These are phyloP conservation scores for Calidris pugnax DNA, from an alignment of 2,113 vertebrate genomes.

Conservation along the genomic window DNA sequence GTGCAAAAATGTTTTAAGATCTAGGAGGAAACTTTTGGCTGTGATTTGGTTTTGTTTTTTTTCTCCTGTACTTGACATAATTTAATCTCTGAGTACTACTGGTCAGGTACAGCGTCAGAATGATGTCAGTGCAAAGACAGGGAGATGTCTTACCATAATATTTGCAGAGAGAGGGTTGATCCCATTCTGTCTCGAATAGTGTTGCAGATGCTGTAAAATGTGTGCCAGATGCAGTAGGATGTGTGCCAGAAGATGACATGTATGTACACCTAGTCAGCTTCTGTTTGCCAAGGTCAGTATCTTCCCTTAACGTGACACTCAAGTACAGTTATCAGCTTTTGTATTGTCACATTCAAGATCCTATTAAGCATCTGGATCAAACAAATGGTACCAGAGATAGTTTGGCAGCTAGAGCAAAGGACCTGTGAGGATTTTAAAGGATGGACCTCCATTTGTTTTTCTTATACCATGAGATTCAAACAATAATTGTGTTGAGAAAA, in stretches of 20 bases:
- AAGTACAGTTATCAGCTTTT: neutral
- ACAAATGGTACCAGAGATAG: neutral
- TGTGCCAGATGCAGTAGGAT: neutral
- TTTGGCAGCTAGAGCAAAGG: neutral
- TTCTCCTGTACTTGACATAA: neutral
- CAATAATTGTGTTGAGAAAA: neutral
- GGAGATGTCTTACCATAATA: neutral
- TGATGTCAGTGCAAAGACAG: neutral
- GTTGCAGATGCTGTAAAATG: neutral
- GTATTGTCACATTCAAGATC: neutral
- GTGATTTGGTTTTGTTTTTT: neutral
- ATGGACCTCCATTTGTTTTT: neutral
- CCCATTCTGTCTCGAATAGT: neutral
- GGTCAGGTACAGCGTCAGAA: neutral
- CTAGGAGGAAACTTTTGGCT: neutral
- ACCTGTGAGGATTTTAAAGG: neutral
- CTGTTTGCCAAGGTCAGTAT: neutral
- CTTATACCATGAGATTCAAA: neutral
- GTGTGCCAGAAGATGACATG: neutral
- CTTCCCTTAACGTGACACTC: neutral
- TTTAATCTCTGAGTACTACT: neutral
- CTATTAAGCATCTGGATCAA: neutral
- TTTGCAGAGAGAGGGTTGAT: neutral
- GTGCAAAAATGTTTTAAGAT: neutral
- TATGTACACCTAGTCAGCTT: neutral